phyloP scores from a whole-genome alignment of 2,113 vertebrate species.

The Halichoerus grypus region DNA sequence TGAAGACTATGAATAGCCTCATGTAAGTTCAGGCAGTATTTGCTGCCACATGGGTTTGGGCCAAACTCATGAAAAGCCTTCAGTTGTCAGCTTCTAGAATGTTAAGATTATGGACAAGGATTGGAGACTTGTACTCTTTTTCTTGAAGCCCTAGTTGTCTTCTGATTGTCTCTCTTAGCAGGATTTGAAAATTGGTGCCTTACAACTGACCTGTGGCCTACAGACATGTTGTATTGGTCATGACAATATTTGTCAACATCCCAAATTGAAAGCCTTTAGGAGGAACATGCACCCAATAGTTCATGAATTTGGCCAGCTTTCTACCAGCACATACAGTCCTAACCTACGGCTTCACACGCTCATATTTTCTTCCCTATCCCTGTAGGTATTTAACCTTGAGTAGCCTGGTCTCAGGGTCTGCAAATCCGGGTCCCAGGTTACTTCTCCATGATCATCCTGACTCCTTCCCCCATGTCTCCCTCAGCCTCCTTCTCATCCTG shows the following conservation, averaged over 20 bases:
- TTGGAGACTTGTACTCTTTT: neutral
- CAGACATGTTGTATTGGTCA: neutral
- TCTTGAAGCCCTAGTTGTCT: neutral
- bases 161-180: neutral
- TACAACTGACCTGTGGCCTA: neutral
- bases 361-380: neutral
- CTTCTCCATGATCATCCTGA: neutral
- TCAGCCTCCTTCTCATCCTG: neutral
- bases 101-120: neutral
- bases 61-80: neutral
- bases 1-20: neutral
- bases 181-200: neutral
- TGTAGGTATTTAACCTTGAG: neutral
- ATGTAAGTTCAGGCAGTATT: neutral
- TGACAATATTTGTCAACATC: neutral
- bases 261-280: neutral
- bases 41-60: neutral
- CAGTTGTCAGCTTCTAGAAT: conserved; percentile 2
- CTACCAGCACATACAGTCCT: neutral
- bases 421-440: neutral
- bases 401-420: neutral
- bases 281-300: neutral
- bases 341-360: neutral
- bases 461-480: neutral
- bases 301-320: neutral